These are phyloP conservation scores for Lymantria dispar DNA, from an alignment of 2,888 invertebrate genomes.

Conservation along the genomic window DNA sequence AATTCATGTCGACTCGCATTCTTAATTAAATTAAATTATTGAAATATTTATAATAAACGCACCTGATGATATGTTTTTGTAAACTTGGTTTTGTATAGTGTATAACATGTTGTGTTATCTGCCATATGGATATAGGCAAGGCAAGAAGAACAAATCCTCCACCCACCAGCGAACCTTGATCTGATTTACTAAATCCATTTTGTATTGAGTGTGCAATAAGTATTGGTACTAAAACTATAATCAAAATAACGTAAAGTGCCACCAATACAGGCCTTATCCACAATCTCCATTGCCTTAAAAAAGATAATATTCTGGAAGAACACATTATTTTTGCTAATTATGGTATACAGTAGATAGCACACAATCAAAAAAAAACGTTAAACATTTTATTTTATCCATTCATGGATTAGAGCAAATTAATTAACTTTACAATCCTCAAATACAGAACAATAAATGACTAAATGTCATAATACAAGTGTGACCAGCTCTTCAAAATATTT, in stretches of 20 bases:
- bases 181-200: slow-evolving; percentile 89
- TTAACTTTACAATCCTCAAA: no score
- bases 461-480: no score
- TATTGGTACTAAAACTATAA: slow-evolving; percentile 92
- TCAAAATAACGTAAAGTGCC: slow-evolving; percentile 89
- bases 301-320: slow-evolving; percentile 55
- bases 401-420: no score
- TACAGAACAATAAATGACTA: no score
- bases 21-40: neutral
- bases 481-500: no score
- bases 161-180: slow-evolving; percentile 91
- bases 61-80: slow-evolving; percentile 97
- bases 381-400: no score
- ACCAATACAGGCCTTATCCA: slow-evolving; percentile 95
- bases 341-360: neutral
- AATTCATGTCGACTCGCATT: no score
- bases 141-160: slow-evolving; percentile 96
- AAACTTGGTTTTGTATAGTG: slow-evolving; percentile 95
- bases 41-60: slow-evolving; percentile 22
- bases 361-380: no score
- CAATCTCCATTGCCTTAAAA: slow-evolving; percentile 87
- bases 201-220: slow-evolving; percentile 90
- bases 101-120: slow-evolving; percentile 96
- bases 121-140: slow-evolving; percentile 96
- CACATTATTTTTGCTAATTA: slow-evolving; percentile 49